Evolutionary conservation across 2,888 invertebrate species (phyloP), one percentile per base, ranked within the genome.

Genomic region (Orchesella flavescens): DNA sequence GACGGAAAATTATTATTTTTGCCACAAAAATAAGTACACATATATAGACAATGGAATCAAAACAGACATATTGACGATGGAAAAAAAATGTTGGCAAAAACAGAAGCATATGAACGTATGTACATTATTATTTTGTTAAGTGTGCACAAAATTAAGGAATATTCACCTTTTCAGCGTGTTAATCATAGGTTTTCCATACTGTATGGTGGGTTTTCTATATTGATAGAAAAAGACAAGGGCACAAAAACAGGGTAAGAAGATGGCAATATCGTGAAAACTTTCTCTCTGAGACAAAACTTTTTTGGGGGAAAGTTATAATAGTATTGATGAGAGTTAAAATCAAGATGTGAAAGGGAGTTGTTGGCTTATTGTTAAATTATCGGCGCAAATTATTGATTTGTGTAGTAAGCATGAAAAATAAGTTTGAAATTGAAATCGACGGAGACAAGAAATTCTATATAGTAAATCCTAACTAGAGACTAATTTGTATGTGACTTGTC

Each of bases 101-200:
- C 68, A 65, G 49, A 63, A 23, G n/a, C 57, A 21, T 23, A 1
- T 61, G 49, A 69, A 53, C 21, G 21, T 43, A 57, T n/a, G n/a
- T n/a, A n/a, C 21, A 19, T 21, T 46, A 23, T 68, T 76, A 76
- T 68, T 66, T 44, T 72, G 43, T 53, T 65, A 55, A 80, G 19
- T 66, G 80, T 80, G 80, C 80, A 59, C 69, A 78, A 49, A 68
- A 68, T 19, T 66, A 74, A 74, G 80, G 68, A 57, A 74, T 43
- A 59, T 74, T 81, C 81, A 81, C 81, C 81, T 81, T 81, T 81
- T 81, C 75, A 81, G 55, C 57, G 81, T 75, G 81, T 81, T 81
- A 81, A 81, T 81, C 81, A 81, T 81, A 43, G 81, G 81, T 75
- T 81, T 81, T 75, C 81, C 81, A 75, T 81, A 80, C 23, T 72